Percentiles rank a stretch among this genome's conserved stretches.
Evolutionary conservation across 2,113 vertebrate genomes (phyloP).

Genomic region (Lepus europaeus): DNA sequence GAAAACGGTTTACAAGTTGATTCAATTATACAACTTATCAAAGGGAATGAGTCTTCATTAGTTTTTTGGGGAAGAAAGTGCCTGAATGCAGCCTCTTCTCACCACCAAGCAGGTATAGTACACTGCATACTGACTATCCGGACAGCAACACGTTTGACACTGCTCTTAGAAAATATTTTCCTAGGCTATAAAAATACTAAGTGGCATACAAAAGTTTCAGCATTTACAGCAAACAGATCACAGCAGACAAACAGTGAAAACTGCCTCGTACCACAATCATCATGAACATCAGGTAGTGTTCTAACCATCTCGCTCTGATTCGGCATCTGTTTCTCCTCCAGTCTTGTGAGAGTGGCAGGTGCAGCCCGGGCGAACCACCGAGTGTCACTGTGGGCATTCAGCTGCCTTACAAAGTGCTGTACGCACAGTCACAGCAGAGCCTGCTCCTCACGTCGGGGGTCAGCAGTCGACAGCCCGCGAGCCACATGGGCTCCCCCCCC

Average conservation of each 20-base stretch:
- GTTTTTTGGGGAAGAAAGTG: conserved; percentile 60
- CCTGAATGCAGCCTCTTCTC: conserved; percentile 78
- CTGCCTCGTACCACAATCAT: conserved; percentile 78
- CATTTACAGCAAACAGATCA: conserved; percentile 78
- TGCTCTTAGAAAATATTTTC: conserved; percentile 85
- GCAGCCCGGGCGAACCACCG: conserved; percentile 56
- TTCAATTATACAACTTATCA: conserved; percentile 68
- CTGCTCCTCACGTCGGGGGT: background rate
- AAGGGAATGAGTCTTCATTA: conserved; percentile 74
- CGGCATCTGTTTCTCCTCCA: conserved; percentile 56
- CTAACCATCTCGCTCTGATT: conserved; percentile 66
- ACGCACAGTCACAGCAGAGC: conserved; percentile 74
- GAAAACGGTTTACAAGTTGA: conserved; percentile 79
- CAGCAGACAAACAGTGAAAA: conserved; percentile 79
- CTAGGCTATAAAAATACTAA: conserved; percentile 89
- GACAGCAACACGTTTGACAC: conserved; percentile 83
- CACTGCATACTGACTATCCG: conserved; percentile 63
- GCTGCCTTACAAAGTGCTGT: conserved; percentile 84
- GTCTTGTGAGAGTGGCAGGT: conserved; percentile 51
- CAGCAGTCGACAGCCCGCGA: background rate
- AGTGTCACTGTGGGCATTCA: conserved; percentile 63
- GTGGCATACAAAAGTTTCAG: conserved; percentile 85
- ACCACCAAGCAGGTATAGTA: conserved; percentile 79
- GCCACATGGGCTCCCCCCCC: background rate
- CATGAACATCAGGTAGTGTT: conserved; percentile 75